Evolutionary conservation across 2,113 vertebrate genomes (phyloP), one percentile per base, ranked within the genome.

Genomic region (Conger conger): DNA sequence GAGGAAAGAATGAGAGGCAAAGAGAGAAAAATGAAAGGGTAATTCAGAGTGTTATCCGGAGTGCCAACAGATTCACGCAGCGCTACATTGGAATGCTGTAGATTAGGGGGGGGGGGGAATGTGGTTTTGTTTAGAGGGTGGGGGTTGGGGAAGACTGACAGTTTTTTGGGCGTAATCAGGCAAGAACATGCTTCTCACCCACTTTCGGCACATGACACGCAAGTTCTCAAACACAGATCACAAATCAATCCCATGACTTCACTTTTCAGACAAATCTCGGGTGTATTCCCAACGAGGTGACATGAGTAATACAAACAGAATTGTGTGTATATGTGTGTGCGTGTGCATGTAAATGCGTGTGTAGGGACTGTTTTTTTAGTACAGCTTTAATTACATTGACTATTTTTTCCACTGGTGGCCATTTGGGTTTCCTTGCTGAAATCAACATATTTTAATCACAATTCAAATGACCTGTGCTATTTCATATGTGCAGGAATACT

Each of bases 101-200:
- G 89, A 92, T 86, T 84, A 53, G 80, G 81, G 83, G 53, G 45
- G n/a, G n/a, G 11, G 76, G 30, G 40, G 91, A 94, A 94, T 94
- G 87, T 95, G 93, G 92, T 92, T 94, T 87, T 93, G 89, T 91
- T 94, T 94, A 94, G 86, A 86, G 80, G 80, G 63, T 77, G 45
- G 45, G 45, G 45, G 45, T 50, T 45, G 68, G 68, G 37, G 87
- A 83, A 83, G 80, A 37, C 27, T 23, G 63, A 83, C 84, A 82
- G 79, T 83, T 88, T n/a, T 87, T 82, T 53, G 85, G 87, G 83
- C 68, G 57, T 50, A 35, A 53, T 36, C 76, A 57, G 86, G 35
- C 84, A 81, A 79, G 82, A 87, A 86, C 27, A 50, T 84, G 83
- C 80, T 82, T 85, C 81, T 82, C 79, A 86, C 86, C 83, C 82